These are phyloP conservation scores for Eptatretus atami DNA, from an alignment of 2,797 vertebrate species.

Conservation along the genomic window DNA sequence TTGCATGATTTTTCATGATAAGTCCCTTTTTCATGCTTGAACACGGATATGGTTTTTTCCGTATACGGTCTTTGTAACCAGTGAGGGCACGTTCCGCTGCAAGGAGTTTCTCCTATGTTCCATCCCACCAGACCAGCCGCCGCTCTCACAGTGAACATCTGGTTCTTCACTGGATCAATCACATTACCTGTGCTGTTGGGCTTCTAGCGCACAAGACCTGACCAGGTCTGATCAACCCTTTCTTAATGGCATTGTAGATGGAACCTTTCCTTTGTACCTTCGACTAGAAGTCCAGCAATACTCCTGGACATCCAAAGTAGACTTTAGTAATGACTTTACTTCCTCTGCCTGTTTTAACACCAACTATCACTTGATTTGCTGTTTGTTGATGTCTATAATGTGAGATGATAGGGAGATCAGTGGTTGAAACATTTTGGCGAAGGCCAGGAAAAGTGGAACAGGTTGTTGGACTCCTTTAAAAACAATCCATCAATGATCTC, in stretches of 20 bases:
- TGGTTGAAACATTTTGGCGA: slow-evolving; percentile 13
- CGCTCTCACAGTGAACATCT: slow-evolving; percentile 19
- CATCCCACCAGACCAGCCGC: slow-evolving; percentile 16
- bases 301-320: slow-evolving; percentile 13
- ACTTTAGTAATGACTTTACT: slow-evolving; percentile 7
- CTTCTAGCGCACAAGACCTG: slow-evolving; percentile 9
- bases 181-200: slow-evolving; percentile 11
- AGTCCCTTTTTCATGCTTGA: slow-evolving; percentile 13
- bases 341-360: slow-evolving; percentile 9
- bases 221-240: slow-evolving; percentile 10
- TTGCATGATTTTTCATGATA: slow-evolving; percentile 7
- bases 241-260: slow-evolving; percentile 14
- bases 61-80: slow-evolving; percentile 32
- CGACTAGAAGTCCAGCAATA: slow-evolving; percentile 10
- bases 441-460: slow-evolving; percentile 15
- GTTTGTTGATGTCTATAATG: slow-evolving; percentile 13
- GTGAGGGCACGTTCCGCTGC: slow-evolving; percentile 27
- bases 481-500: neutral
- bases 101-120: slow-evolving; percentile 21
- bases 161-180: slow-evolving; percentile 13
- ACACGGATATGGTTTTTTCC: slow-evolving; percentile 32
- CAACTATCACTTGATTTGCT: slow-evolving; percentile 10
- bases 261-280: slow-evolving; percentile 14
- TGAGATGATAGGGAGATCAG: slow-evolving; percentile 11
- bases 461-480: neutral